Percentiles rank a stretch among this genome's conserved stretches.
These are phyloP conservation scores for Alectoris magna DNA, from an alignment of 2,797 vertebrate species.

Conservation along the genomic window DNA sequence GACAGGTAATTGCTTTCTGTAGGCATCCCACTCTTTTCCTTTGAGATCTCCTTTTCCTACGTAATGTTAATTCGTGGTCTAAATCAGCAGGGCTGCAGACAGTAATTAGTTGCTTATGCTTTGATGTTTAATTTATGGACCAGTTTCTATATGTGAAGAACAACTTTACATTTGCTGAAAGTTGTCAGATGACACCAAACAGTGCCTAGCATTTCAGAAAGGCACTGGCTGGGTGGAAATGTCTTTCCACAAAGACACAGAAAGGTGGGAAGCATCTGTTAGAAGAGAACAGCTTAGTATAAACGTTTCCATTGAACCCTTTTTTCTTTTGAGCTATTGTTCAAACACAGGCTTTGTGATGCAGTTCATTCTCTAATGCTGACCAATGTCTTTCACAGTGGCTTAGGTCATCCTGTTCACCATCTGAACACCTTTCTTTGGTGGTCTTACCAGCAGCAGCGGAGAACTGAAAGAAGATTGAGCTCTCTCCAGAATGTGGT, in stretches of 20 bases:
- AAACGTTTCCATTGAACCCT: conserved; percentile 11
- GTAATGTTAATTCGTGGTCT: neutral
- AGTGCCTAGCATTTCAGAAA: neutral
- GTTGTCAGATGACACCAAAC: neutral
- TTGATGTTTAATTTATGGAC: conserved; percentile 40
- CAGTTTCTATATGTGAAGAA: neutral
- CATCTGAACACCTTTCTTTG: neutral
- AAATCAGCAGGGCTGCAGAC: conserved; percentile 1
- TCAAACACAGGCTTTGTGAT: neutral
- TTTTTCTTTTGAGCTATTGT: neutral
- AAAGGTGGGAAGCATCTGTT: neutral
- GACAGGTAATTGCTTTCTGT: conserved; percentile 9
- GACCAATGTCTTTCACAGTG: conserved; percentile 28
- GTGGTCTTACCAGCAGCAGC: neutral
- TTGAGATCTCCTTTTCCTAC: neutral
- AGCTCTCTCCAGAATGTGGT: neutral
- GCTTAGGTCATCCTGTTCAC: neutral
- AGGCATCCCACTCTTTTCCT: conserved; percentile 30
- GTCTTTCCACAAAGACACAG: conserved; percentile 15
- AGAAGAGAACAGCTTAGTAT: conserved; percentile 37
- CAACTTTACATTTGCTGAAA: neutral
- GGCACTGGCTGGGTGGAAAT: neutral
- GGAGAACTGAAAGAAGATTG: neutral
- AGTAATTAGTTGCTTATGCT: neutral
- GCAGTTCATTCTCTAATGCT: neutral